phyloP scores from a whole-genome alignment of 2,888 invertebrate genomes.

The Hypselothyrea guttata region DNA sequence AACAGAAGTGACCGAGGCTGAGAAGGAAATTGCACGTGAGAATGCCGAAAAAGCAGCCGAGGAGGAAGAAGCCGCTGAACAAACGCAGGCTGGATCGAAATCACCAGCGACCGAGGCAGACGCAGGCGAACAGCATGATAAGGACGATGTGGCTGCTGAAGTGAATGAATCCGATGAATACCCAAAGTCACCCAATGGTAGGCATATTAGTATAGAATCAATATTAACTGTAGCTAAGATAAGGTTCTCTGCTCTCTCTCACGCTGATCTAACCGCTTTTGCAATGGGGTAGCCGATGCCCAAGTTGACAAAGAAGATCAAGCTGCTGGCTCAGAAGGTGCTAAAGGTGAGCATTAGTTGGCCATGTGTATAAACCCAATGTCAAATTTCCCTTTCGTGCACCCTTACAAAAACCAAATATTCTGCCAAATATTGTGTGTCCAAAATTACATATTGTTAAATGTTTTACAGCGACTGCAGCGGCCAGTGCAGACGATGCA shows the following conservation, averaged over 20 bases:
- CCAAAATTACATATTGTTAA: not conserved
- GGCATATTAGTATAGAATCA: not conserved
- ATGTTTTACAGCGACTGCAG: constrained; percentile 7
- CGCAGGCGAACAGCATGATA: constrained; percentile 22
- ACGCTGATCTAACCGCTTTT: constrained; percentile 19
- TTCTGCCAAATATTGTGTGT: no score
- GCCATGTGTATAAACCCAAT: no score
- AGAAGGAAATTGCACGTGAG: constrained; percentile 84
- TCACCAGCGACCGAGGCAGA: constrained; percentile 30
- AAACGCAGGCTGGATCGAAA: constrained; percentile 37
- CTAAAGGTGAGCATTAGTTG: constrained; percentile 75
- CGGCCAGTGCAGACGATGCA: constrained; percentile 71
- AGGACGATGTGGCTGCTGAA: constrained; percentile 8
- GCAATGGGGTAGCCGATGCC: constrained; percentile 60
- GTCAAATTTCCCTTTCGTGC: not conserved
- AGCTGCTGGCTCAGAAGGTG: constrained; percentile 48
- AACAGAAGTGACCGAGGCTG: constrained; percentile 86
- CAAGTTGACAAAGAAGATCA: constrained; percentile 72
- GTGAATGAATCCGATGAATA: constrained; percentile 32
- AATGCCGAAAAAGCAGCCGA: constrained; percentile 79
- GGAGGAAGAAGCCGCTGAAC: constrained; percentile 60
- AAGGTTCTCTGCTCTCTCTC: constrained; percentile 20
- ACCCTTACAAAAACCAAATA: no score
- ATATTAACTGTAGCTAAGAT: constrained; percentile 9
- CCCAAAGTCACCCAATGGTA: constrained; percentile 49